Conservation (phyloP, 2,113 vertebrate genomes). For the Pogonocichla stellata region DNA sequence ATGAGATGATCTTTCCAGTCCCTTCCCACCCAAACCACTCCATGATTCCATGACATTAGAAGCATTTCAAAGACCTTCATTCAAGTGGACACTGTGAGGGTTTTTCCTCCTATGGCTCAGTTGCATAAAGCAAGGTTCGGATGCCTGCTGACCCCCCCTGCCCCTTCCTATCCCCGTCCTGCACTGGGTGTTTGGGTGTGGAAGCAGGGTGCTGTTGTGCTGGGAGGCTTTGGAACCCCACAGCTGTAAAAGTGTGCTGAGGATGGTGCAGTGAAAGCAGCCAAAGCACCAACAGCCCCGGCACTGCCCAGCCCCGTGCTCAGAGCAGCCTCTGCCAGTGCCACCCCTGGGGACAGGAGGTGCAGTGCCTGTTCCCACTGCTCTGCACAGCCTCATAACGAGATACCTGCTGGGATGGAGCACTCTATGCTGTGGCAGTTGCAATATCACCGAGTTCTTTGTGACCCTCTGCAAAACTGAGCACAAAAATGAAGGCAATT, state of each 20-base stretch:
- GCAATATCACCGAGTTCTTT: not conserved
- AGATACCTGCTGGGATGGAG: not conserved
- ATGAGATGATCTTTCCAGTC: not conserved
- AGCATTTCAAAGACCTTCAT: not conserved
- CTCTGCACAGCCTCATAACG: not conserved
- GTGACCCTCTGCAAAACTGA: not conserved
- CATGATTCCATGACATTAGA: rapidly evolving
- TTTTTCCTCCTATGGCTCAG: not conserved
- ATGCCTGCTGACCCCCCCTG: not conserved
- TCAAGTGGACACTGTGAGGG: not conserved
- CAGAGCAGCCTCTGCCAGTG: not conserved
- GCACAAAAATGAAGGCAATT: not conserved
- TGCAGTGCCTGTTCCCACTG: not conserved
- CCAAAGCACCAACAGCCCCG: not conserved
- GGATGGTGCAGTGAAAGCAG: rapidly evolving
- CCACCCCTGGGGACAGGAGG: rapidly evolving
- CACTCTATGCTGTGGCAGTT: not conserved
- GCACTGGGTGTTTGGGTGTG: rapidly evolving
- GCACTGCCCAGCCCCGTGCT: not conserved
- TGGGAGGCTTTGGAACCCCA: not conserved
- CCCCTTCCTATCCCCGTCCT: rapidly evolving
- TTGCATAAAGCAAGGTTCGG: not conserved
- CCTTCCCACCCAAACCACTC: not conserved
- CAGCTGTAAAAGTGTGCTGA: not conserved
- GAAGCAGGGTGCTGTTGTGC: not conserved